These are phyloP conservation scores for Elgaria multicarinata DNA, from an alignment of 2,113 vertebrate genomes.

Conservation along the genomic window DNA sequence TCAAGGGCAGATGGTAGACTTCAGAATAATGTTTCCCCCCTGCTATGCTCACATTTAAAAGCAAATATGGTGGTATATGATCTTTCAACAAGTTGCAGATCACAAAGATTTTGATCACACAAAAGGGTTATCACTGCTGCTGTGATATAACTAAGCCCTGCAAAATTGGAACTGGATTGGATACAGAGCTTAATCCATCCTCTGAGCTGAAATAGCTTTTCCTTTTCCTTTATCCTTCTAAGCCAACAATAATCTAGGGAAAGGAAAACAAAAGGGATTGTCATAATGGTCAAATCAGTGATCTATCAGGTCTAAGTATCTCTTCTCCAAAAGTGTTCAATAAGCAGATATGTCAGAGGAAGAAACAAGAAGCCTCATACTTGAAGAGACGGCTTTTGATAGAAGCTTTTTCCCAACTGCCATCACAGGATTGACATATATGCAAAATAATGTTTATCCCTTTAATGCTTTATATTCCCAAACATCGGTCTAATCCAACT, in stretches of 20 bases:
- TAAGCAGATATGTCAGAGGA: conserved; percentile 5
- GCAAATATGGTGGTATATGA: not conserved
- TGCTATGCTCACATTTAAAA: not conserved
- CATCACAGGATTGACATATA: not conserved
- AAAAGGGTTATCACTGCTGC: not conserved
- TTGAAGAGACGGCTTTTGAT: not conserved
- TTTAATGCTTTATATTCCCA: conserved; percentile 6
- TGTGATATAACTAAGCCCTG: conserved; percentile 22
- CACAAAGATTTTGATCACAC: conserved; percentile 14
- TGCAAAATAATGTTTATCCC: not conserved
- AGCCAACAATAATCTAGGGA: not conserved
- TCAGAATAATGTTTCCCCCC: not conserved
- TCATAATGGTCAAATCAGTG: not conserved
- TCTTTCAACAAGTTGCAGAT: conserved; percentile 16
- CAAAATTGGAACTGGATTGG: conserved; percentile 28
- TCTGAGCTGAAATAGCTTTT: conserved; percentile 27
- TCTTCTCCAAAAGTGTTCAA: not conserved
- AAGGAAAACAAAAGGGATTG: conserved; percentile 12
- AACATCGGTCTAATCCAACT: not conserved
- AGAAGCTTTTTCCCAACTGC: not conserved
- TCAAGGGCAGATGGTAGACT: not conserved
- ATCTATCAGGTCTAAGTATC: not conserved
- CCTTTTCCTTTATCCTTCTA: conserved; percentile 31
- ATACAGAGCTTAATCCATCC: conserved; percentile 41
- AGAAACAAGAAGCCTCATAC: not conserved